Evolutionary conservation across 2,797 vertebrate genomes (phyloP).

Genomic region (Graptemys geographica): DNA sequence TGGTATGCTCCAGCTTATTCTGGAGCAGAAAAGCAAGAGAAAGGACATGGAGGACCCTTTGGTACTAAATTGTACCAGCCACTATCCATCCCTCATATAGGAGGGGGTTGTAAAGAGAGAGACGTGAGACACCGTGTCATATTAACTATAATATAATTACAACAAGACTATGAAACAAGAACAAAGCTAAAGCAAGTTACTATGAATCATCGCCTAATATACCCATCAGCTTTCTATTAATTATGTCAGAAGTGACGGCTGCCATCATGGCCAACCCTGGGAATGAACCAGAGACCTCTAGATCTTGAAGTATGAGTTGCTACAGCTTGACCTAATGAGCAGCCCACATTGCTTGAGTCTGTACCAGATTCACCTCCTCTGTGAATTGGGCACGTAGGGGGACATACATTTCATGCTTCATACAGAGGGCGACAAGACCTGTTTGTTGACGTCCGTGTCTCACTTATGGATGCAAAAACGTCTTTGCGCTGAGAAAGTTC

Average conservation of each 20-base stretch:
- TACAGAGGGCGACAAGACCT: too few species aligned
- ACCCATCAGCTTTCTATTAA: slow-evolving; percentile 42
- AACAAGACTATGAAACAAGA: slow-evolving; percentile 35
- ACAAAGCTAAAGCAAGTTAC: slow-evolving; percentile 20
- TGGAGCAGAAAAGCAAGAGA: not conserved
- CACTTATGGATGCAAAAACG: too few species aligned
- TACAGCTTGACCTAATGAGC: too few species aligned
- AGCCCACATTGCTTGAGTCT: too few species aligned
- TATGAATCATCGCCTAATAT: not conserved
- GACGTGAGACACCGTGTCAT: not conserved
- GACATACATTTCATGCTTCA: too few species aligned
- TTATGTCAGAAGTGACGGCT: slow-evolving; percentile 34
- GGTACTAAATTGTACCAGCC: not conserved
- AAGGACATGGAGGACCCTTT: not conserved
- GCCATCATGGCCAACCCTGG: slow-evolving; percentile 29
- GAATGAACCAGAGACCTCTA: slow-evolving; percentile 62
- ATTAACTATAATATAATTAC: not conserved
- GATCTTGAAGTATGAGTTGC: not conserved
- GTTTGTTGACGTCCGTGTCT: too few species aligned
- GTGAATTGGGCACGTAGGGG: too few species aligned
- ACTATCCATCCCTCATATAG: not conserved
- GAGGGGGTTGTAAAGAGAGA: not conserved
- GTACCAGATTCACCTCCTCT: too few species aligned
- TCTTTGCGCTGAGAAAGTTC: not conserved
- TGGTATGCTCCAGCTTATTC: not conserved